A percentile compares a stretch with the other conserved stretches of the same genome.
Conservation (phyloP, 2,113 vertebrate genomes). For the Mus musculus region GRCm39 chr9:112398501-112399000, state of each 20-base stretch:
- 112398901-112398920: too few species aligned
- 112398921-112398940: too few species aligned
- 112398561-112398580: not conserved
- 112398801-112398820: not conserved
- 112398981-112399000: too few species aligned
- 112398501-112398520: not conserved
- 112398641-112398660: not conserved
- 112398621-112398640: fast-evolving
- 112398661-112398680: fast-evolving
- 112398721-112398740: not conserved
- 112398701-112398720: not conserved
- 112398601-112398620: not conserved
- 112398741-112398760: not conserved
- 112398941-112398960: too few species aligned
- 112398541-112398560: not conserved
- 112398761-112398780: not conserved
- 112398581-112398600: not conserved
- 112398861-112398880: not conserved
- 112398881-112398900: too few species aligned
- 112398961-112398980: too few species aligned
- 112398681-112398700: not conserved
- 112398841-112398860: not conserved
- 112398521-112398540: not conserved
- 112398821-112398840: not conserved
- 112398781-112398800: not conserved